Evolutionary conservation across 1,140 invertebrate species (phyloP), one percentile per base, ranked within the genome.

Genomic region (Pseudoatta argentina): DNA sequence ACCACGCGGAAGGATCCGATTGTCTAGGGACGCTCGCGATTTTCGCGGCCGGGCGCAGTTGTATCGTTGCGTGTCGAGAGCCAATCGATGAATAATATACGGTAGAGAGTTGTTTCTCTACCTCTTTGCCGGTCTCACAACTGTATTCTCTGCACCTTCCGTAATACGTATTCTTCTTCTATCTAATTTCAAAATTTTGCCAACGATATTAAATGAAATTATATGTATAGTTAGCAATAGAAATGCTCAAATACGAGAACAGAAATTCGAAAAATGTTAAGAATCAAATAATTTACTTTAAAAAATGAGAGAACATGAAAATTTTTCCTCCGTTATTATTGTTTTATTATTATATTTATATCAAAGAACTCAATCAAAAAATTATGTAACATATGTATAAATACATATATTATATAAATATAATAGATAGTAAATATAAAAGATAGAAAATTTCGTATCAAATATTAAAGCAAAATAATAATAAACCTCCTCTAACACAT

Each of bases 1-100:
- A 73, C 39, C 69, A 57, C 55, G 55, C 55, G 55, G 69, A 83
- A 75, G 55, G 48, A 75, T 75, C 24, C 53, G 18, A 75, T 73
- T 83, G 69, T 75, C 69, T 61, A 14, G 69, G 69, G 79, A 83
- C 53, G 12, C 14, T 39, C 67, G 55, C 67, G 34, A 81, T 72
- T 73, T 61, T 73, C 55, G 63, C 61, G 76, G 48, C 61, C 34
- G 24, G 44, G 59, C 59, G 59, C 59, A 34, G 44, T 34, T 27
- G 67, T 81, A 57, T 79, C 27, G 77, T 55, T 59, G 30, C 77
- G 77, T 44, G n/a, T 48, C 53, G 55, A 73, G 55, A 59, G 24
- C 57, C 39, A 24, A 75, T 83, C 79, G 55, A 73, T 83, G 69
- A 75, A 83, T 75, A 83, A 73, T 75, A 73, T 34, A 73, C 14